Base-by-base conservation (phyloP, 2,888 invertebrate genomes). In the Tanytarsus gracilentus region DNA sequence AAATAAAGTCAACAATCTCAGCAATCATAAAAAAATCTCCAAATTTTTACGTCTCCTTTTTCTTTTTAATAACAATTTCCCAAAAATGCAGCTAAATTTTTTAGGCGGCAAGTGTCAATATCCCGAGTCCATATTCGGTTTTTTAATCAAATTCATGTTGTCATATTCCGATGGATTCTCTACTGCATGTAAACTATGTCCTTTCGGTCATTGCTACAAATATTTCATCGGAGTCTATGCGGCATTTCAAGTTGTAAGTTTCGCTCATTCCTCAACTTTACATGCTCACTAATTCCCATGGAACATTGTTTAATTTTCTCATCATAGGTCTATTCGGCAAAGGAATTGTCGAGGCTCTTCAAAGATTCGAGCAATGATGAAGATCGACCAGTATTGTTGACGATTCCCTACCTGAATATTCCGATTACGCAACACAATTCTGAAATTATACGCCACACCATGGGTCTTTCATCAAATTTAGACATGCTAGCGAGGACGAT, bases 101-200 rank as follows among this genome's bases (percentile, higher is more conserved):
- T 23, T 44, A 18, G 44, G 44, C 2, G 23, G 21, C 23, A 44
- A 44, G 23, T 44, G 44, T 18, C 9, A 11, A 6, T 3, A 21
- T 1, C 44, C 44, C 2, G 18, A 44, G 18, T 23, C 44, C 8
- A 44, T 44, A 44, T 44, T 44, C 44, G 23, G 18, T 2, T 44
- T 44, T 44, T 44, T 44, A 23, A 23, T 44, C 23, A 44, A 44
- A 44, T 52, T 52, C 16, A 30, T 52, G 52, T 7, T 52, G 52
- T 27, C 27, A 21, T 25, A 53, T 36, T n/a, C 21, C 21, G n/a
- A 36, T 18, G 25, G 23, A 36, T 33, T 53, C n/a, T 21, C 33
- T 9, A 9, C n/a, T 18, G 30, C 30, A 11, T 53, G 53, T 36
- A 14, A 11, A 5, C 7, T 53, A 9, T 53, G 53, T 53, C 53